Percentiles rank a stretch among this genome's conserved stretches.
phyloP scores from a whole-genome alignment of 2,113 vertebrate genomes.

The Amblyornis subalaris region DNA sequence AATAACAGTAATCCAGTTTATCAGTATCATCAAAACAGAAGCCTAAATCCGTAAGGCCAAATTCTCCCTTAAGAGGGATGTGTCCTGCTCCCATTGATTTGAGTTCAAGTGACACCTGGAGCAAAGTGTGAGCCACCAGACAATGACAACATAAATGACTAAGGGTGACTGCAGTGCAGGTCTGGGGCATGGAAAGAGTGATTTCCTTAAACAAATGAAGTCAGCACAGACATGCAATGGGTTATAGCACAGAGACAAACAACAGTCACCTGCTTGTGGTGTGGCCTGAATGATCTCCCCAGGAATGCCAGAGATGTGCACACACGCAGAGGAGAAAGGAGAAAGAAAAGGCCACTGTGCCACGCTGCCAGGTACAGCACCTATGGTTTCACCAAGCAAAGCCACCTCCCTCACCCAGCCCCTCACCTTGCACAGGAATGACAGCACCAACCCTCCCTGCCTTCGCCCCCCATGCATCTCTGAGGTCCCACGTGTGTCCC shows the following conservation, averaged over 20 bases:
- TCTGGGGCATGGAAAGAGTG: not conserved
- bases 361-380: rapidly evolving
- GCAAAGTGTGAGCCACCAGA: not conserved
- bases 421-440: not conserved
- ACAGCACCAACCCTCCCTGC: not conserved
- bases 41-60: not conserved
- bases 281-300: not conserved
- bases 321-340: not conserved
- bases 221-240: not conserved
- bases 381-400: rapidly evolving
- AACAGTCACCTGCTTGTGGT: not conserved
- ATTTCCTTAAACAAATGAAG: not conserved
- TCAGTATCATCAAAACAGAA: not conserved
- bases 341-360: not conserved
- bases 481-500: not conserved
- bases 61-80: not conserved
- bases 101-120: not conserved
- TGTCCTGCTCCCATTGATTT: not conserved
- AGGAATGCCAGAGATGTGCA: not conserved
- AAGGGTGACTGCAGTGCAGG: not conserved
- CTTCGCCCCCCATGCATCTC: rapidly evolving
- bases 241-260: not conserved
- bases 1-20: not conserved
- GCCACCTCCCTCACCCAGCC: not conserved
- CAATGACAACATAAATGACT: not conserved